Percentiles rank a stretch among this genome's conserved stretches.
phyloP scores from a whole-genome alignment of 2,113 vertebrate genomes.

The Dicerorhinus sumatrensis region DNA sequence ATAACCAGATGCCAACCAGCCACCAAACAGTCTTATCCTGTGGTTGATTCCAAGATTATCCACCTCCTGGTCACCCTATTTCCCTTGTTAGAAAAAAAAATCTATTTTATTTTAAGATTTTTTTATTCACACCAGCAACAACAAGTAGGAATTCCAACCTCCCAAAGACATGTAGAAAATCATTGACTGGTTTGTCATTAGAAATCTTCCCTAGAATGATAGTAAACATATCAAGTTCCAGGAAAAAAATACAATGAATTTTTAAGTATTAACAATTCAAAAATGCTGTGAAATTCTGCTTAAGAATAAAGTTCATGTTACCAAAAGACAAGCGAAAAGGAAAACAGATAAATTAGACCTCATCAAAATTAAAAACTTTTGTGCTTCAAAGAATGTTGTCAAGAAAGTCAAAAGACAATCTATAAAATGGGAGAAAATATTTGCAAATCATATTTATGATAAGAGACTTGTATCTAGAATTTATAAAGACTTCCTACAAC shows the following conservation, averaged over 20 bases:
- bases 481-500: background rate
- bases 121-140: background rate
- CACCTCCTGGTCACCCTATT: background rate
- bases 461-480: background rate
- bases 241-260: background rate
- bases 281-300: background rate
- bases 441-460: background rate
- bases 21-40: background rate
- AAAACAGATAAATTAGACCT: background rate
- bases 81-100: constrained; percentile 10
- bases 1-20: background rate
- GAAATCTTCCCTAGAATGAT: constrained; percentile 15
- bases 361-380: background rate
- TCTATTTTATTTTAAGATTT: background rate
- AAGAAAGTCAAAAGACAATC: background rate
- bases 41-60: background rate
- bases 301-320: background rate
- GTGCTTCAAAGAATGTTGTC: background rate
- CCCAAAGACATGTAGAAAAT: background rate
- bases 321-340: background rate
- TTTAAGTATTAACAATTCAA: background rate
- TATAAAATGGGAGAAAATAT: background rate
- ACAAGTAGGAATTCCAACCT: background rate
- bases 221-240: background rate
- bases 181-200: background rate